phyloP scores from a whole-genome alignment of 2,888 invertebrate genomes.

The Limenitis camilla region DNA sequence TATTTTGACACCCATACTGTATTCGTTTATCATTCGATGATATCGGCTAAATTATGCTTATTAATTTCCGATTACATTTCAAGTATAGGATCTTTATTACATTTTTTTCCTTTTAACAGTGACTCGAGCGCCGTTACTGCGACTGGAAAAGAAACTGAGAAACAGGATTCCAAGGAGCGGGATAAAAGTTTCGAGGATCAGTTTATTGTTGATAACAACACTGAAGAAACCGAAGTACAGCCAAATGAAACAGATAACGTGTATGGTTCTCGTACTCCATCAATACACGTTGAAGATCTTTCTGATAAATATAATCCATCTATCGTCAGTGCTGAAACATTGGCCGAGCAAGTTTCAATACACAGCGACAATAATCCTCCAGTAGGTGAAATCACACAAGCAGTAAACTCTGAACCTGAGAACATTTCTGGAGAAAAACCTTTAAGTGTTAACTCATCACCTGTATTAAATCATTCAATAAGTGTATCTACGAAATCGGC shows the following conservation, averaged over 20 bases:
- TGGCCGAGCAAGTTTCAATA: conserved; percentile 17
- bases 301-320: conserved; percentile 48
- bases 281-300: conserved; percentile 53
- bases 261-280: conserved; percentile 46
- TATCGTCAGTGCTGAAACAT: conserved; percentile 25
- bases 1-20: conserved; percentile 7
- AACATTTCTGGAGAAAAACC: conserved; percentile 14
- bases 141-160: conserved; percentile 28
- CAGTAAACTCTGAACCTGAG: conserved; percentile 17
- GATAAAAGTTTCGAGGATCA: conserved; percentile 25
- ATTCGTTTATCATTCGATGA: neutral
- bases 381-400: conserved; percentile 26
- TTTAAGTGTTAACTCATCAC: conserved; percentile 35
- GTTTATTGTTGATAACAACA: conserved; percentile 29
- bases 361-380: conserved; percentile 21
- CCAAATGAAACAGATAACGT: conserved; percentile 28
- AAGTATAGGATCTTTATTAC: neutral
- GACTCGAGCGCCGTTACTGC: conserved; percentile 55
- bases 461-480: conserved; percentile 31
- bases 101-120: conserved; percentile 34
- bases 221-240: conserved; percentile 25
- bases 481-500: conserved; percentile 34
- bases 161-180: conserved; percentile 29
- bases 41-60: neutral
- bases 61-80: neutral